Evolutionary conservation across 2,888 invertebrate genomes (phyloP).

Genomic region (Melieria omissa): DNA sequence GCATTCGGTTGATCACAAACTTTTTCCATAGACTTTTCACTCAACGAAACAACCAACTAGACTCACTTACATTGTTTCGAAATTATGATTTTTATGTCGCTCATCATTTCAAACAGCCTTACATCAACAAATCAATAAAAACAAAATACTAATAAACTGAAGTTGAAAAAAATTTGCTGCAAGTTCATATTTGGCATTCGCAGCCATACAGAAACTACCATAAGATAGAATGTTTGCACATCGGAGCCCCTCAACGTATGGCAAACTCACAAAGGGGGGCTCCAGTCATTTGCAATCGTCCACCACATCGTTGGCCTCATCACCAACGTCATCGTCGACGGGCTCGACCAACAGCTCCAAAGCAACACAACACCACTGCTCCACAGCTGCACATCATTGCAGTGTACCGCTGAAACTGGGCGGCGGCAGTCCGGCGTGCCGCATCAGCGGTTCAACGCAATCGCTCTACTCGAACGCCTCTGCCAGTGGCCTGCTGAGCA

Average conservation of each 20-base stretch:
- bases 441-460: slow-evolving; percentile 34
- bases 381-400: slow-evolving; percentile 26
- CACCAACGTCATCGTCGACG: slow-evolving; percentile 37
- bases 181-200: no score
- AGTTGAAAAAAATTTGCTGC: no score
- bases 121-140: no score
- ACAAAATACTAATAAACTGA: no score
- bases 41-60: no score
- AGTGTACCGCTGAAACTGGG: slow-evolving; percentile 19
- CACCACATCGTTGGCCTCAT: slow-evolving; percentile 39
- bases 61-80: no score
- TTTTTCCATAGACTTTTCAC: no score
- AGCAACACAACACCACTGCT: background rate
- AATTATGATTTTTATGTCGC: no score
- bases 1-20: no score
- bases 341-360: slow-evolving; percentile 21
- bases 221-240: slow-evolving; percentile 56
- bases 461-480: slow-evolving; percentile 48
- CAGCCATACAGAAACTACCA: slow-evolving; percentile 12
- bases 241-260: slow-evolving; percentile 63
- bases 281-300: slow-evolving; percentile 52
- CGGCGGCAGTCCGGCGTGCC: slow-evolving; percentile 10
- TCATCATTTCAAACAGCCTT: no score
- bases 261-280: slow-evolving; percentile 60
- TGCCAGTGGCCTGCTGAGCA: slow-evolving; percentile 40